phyloP scores from a whole-genome alignment of 2,797 vertebrate genomes.

The Tenualosa ilisha region DNA sequence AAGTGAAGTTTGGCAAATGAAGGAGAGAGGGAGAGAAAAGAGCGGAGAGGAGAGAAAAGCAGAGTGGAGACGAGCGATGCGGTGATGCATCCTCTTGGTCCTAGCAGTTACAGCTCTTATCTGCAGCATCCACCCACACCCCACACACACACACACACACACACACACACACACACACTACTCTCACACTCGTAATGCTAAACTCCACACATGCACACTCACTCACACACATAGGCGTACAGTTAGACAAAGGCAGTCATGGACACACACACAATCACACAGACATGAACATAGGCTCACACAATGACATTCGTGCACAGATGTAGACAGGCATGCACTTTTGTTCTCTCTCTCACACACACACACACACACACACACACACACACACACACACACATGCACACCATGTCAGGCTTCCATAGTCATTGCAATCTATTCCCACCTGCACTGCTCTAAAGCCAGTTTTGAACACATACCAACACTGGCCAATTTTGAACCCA shows the following conservation, averaged over 20 bases:
- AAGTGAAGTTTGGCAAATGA: not conserved
- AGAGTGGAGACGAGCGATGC: not conserved
- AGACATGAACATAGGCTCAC: not conserved
- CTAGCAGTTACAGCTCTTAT: conserved; percentile 18
- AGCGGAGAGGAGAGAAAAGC: not conserved
- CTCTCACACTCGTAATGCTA: not conserved
- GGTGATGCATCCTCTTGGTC: conserved; percentile 16
- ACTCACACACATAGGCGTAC: not conserved
- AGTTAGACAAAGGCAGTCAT: too few relatives aligned
- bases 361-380: not conserved
- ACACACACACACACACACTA: not conserved
- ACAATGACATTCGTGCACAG: not conserved
- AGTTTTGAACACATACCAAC: not conserved
- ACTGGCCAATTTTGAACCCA: too few relatives aligned
- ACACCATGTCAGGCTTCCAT: not conserved
- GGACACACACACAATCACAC: not conserved
- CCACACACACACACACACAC: not conserved
- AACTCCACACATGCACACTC: not conserved
- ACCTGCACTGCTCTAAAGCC: too few relatives aligned
- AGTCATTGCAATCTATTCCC: not conserved
- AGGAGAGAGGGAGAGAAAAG: not conserved
- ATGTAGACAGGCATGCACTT: not conserved
- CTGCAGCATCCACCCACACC: conserved; percentile 22
- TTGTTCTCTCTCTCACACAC: not conserved
- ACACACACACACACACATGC: not conserved